A percentile compares a stretch with the other conserved stretches of the same genome.
Evolutionary conservation across 2,888 invertebrate species (phyloP).

Genomic region (Baronia brevicornis): DNA sequence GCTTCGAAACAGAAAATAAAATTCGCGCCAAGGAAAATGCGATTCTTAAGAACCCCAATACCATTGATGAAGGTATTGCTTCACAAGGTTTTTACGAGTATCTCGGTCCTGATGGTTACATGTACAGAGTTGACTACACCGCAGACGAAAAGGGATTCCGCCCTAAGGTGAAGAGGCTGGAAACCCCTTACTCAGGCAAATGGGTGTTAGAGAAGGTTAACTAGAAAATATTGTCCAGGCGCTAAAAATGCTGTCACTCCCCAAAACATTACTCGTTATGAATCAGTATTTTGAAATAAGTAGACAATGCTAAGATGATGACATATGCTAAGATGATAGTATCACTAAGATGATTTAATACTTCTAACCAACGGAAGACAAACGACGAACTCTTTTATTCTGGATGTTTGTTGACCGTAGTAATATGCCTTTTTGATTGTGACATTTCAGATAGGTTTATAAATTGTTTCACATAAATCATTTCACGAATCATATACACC

Average conservation of each 20-base stretch:
- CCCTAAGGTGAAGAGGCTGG: slow-evolving; percentile 60
- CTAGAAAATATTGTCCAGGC: slow-evolving; percentile 26
- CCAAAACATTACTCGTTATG: slow-evolving; percentile 32
- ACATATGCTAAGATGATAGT: no score
- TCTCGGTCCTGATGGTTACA: slow-evolving; percentile 70
- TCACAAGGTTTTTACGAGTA: slow-evolving; percentile 71
- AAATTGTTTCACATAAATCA: slow-evolving; percentile 23
- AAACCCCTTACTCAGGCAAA: slow-evolving; percentile 67
- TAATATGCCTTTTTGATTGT: slow-evolving; percentile 45
- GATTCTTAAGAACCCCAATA: slow-evolving; percentile 64
- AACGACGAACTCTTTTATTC: slow-evolving; percentile 26
- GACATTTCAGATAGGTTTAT: slow-evolving; percentile 41
- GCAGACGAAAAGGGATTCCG: slow-evolving; percentile 72
- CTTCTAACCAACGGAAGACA: no score
- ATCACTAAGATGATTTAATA: no score
- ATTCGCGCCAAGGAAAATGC: slow-evolving; percentile 71
- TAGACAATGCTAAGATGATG: slow-evolving; percentile 36
- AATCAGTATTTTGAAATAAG: slow-evolving; percentile 62
- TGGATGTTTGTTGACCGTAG: slow-evolving; percentile 4
- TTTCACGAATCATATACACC: slow-evolving; percentile 15
- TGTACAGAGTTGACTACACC: slow-evolving; percentile 71
- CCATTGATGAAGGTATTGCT: slow-evolving; percentile 66
- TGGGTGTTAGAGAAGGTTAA: slow-evolving; percentile 66
- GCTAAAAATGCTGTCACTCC: slow-evolving; percentile 23
- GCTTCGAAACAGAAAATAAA: slow-evolving; percentile 73